Evolutionary conservation across 2,888 invertebrate genomes (phyloP).

Genomic region (Oscheius myriophilus): DNA sequence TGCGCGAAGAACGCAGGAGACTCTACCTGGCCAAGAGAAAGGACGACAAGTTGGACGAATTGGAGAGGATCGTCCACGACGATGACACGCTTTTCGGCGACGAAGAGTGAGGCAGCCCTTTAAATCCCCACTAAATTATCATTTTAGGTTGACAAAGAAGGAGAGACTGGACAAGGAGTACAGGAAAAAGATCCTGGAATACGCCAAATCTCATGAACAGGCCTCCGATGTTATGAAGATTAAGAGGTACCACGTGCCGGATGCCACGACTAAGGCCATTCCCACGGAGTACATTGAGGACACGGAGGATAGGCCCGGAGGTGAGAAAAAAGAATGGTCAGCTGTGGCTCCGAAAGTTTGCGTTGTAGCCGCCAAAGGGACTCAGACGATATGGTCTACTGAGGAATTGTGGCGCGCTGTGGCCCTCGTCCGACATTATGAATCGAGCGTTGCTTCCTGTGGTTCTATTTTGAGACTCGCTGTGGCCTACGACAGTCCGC

Average conservation of each 20-base stretch:
- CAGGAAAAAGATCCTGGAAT: constrained; percentile 86
- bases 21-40: constrained; percentile 94
- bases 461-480: no score
- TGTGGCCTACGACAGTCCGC: no score
- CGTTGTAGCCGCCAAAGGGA: constrained; percentile 37
- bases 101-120: no score
- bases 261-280: constrained; percentile 52
- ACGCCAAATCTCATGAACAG: constrained; percentile 94
- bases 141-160: constrained; percentile 82
- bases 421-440: no score
- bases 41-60: constrained; percentile 91
- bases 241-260: constrained; percentile 76
- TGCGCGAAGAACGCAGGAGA: constrained; percentile 88
- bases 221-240: constrained; percentile 91
- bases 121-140: constrained; percentile 1
- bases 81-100: constrained; percentile 94
- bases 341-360: constrained; percentile 17
- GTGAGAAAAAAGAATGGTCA: neutral
- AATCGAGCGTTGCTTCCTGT: no score
- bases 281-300: constrained; percentile 61
- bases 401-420: no score
- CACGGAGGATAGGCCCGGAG: constrained; percentile 46
- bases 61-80: constrained; percentile 92
- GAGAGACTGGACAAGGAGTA: constrained; percentile 87
- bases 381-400: no score